Percentiles rank a stretch among this genome's conserved stretches.
phyloP scores from a whole-genome alignment of 1,140 invertebrate species.

The Drosophila simulans region DNA sequence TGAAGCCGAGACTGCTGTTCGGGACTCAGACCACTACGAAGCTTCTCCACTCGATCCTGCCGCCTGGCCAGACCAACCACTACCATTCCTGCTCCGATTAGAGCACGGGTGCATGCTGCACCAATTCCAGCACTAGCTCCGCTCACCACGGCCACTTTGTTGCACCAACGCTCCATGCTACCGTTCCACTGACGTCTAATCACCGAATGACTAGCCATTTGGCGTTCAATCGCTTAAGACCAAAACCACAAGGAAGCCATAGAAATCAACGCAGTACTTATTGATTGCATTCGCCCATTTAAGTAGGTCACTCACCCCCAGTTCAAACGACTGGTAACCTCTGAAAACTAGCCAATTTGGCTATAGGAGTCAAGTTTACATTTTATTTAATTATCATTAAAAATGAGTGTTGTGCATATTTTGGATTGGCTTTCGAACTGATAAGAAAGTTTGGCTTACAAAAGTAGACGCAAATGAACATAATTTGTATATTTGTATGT shows the following conservation, averaged over 20 bases:
- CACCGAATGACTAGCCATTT: conserved; percentile 14
- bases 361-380: too few species aligned
- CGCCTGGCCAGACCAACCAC: conserved; percentile 90
- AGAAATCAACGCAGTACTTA: conserved; percentile 17
- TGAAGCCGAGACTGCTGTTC: conserved; percentile 80
- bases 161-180: conserved; percentile 79
- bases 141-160: conserved; percentile 80
- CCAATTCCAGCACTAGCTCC: conserved; percentile 87
- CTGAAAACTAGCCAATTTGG: background rate
- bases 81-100: conserved; percentile 86
- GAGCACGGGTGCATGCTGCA: conserved; percentile 80
- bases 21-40: conserved; percentile 47
- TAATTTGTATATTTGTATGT: too few species aligned
- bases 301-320: conserved; percentile 6
- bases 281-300: conserved; percentile 1
- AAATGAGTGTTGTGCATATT: too few species aligned
- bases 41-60: conserved; percentile 86
- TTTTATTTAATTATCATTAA: too few species aligned
- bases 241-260: conserved; percentile 11
- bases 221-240: background rate
- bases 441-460: too few species aligned
- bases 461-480: too few species aligned
- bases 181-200: conserved; percentile 39
- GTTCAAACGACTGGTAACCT: background rate
- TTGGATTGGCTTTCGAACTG: too few species aligned